Evolutionary conservation across 2,888 invertebrate species (phyloP), one percentile per base, ranked within the genome.

Genomic region (Formica aserva): DNA sequence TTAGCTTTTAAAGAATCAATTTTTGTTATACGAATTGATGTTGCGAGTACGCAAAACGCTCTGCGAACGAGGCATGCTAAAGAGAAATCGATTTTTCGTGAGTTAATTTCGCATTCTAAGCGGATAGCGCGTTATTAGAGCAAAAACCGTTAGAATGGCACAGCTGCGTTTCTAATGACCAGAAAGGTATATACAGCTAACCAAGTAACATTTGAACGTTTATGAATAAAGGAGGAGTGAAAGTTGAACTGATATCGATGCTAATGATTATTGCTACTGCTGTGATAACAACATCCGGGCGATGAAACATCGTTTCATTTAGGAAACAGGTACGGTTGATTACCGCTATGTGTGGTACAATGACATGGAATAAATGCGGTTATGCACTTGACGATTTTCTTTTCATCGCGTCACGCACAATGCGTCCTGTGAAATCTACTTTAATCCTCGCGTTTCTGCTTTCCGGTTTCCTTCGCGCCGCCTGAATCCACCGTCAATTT

Each of bases 321-420:
- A 80, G 72, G 72, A 81, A 67, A 78, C 67, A 65, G 69, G 52
- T 69, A 84, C 57, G 71, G 82, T 84, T 75, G 85, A 88, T 86
- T 86, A 86, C 82, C 80, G 65, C 66, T 66, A 57, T 60, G 52
- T 63, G 29, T 72, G 60, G 18, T 80, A 69, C 57, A 60, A 52
- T 63, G 48, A 82, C 74, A 78, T 66, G 76, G 75, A 76, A 75
- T 48, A 76, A 89, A 89, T 82, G 78, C 78, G 71, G 80, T 85
- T 83, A 84, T 72, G 66, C 71, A 86, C 83, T 84, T 85, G 69
- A 67, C 82, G 84, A 88, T 85, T 89, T 89, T 89, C 85, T 85
- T 89, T 85, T 87, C 84, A 88, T 85, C 86, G 84, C 82, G 84
- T 72, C 71, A 83, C 86, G 88, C 83, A 87, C 86, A 85, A 87